Evolutionary conservation across 2,113 vertebrate genomes (phyloP).

Genomic region (Naja naja): DNA sequence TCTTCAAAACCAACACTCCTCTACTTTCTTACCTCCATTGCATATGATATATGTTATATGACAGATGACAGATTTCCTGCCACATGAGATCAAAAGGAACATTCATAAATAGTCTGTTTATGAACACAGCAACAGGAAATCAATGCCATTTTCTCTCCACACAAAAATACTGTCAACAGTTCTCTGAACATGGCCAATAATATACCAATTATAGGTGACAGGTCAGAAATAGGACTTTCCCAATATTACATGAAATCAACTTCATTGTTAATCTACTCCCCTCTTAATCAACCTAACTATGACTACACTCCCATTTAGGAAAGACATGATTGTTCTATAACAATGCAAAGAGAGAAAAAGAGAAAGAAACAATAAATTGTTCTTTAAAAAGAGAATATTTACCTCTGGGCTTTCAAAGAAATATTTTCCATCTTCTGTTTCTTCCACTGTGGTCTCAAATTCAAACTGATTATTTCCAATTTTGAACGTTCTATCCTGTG

Average conservation of each 20-base stretch:
- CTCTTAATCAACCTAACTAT: background rate
- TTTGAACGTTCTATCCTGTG: conserved; percentile 46
- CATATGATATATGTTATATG: background rate
- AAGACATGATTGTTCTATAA: background rate
- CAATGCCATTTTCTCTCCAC: background rate
- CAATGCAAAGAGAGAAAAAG: background rate
- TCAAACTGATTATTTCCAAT: conserved; percentile 67
- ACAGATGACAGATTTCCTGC: background rate
- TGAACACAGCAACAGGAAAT: background rate
- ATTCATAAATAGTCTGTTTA: background rate
- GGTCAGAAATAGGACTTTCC: background rate
- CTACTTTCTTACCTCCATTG: background rate
- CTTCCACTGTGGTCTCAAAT: conserved; percentile 59
- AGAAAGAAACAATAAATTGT: background rate
- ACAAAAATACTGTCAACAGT: background rate
- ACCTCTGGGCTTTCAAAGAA: conserved; percentile 71
- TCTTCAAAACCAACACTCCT: background rate
- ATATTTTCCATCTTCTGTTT: conserved; percentile 52
- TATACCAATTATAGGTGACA: background rate
- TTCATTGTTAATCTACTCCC: background rate
- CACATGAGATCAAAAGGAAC: background rate
- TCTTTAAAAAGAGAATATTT: conserved; percentile 11
- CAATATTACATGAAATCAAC: background rate
- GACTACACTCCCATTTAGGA: background rate
- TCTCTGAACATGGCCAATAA: background rate